Percentiles rank a stretch among this genome's conserved stretches.
These are phyloP conservation scores for Pollenia amentaria DNA, from an alignment of 2,888 invertebrate genomes.

Conservation along the genomic window DNA sequence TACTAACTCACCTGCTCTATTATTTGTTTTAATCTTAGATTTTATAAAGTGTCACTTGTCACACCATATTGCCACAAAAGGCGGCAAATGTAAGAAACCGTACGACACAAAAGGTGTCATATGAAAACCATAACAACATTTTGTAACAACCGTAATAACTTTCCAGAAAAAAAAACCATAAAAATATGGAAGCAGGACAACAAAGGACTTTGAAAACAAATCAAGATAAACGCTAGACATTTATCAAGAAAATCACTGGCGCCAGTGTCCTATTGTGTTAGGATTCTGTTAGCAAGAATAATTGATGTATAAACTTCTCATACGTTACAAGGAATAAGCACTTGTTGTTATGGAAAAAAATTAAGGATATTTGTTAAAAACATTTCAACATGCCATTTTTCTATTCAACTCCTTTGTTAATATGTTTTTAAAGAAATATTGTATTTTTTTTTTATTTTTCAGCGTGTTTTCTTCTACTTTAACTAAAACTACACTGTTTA, in stretches of 20 bases:
- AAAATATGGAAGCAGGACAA: too few relatives aligned
- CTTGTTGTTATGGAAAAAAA: background rate
- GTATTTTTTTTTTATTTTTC: too few relatives aligned
- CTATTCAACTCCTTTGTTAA: background rate
- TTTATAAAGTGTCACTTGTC: slow-evolving; percentile 11
- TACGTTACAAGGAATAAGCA: background rate
- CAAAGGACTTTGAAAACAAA: background rate
- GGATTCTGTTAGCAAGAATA: background rate
- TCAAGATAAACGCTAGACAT: background rate
- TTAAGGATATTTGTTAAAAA: background rate
- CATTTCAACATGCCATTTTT: background rate
- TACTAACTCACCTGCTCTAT: background rate
- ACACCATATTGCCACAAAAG: background rate
- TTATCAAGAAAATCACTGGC: background rate
- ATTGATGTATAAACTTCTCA: too few relatives aligned
- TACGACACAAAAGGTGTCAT: background rate
- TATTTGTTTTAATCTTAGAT: background rate
- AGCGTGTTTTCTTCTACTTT: too few relatives aligned
- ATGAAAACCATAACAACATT: slow-evolving; percentile 5
- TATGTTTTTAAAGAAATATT: too few relatives aligned
- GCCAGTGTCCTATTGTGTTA: slow-evolving; percentile 3
- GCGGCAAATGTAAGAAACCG: background rate
- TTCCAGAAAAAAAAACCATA: background rate
- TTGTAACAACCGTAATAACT: background rate
- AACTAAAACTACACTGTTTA: too few relatives aligned